Evolutionary conservation across 2,888 invertebrate species (phyloP), one percentile per base, ranked within the genome.

Genomic region (Pegoplata infirma): DNA sequence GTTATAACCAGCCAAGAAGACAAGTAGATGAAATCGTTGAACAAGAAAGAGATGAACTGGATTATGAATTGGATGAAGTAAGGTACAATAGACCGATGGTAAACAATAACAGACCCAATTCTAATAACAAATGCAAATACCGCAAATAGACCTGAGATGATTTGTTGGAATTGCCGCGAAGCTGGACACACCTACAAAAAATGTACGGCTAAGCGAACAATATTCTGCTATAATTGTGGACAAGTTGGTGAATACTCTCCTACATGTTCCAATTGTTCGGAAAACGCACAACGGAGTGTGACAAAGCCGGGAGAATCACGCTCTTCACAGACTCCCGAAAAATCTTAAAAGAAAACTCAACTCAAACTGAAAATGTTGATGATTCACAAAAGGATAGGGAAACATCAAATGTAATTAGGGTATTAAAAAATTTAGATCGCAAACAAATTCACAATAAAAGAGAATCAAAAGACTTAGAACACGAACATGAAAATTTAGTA

Each of bases 281-380:
- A 12, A 58, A 58, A 58, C 56, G 1, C 12, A 19, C 14, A 2
- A n/a, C 7, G 40, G 56, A 14, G 49, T 51, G 51, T 51, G 36
- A 6, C 21, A 12, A 51, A 14, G n/a, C 32, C 23, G 36, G 64
- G 36, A 17, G 51, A 64, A 3, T 23, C 51, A 49, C 49, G 49
- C 49, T 63, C 49, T 23, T 49, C 63, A n/a, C 63, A 63, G 10
- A 63, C 63, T 14, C 16, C 51, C 51, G 64, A 23, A 36, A 23
- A 17, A 16, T 10, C 6, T 8, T 3, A 10, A 8, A n/a, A 10
- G n/a, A n/a, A 0, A 19, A 63, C 3, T 5, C 32, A 19, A 17
- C 4, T 21, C 1, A 17, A 8, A 19, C 25, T 7, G n/a, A 47
- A n/a, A n/a, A n/a, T n/a, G n/a, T n/a, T n/a, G n/a, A n/a, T n/a